Base-by-base conservation (phyloP, 2,797 vertebrate species). In the Eurystomus glaucurus region DNA sequence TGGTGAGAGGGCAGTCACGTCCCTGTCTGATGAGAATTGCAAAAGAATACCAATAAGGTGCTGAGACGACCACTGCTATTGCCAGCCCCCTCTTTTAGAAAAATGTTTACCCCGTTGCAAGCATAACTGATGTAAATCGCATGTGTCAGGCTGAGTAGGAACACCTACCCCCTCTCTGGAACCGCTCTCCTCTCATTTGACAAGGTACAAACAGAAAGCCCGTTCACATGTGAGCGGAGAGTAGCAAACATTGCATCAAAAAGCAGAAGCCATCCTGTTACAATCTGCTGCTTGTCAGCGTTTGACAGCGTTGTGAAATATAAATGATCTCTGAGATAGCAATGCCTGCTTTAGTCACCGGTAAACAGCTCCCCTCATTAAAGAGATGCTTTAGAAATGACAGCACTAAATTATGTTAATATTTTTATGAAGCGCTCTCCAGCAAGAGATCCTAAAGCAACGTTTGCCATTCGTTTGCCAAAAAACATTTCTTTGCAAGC, bases 221-320 rank as follows among this genome's bases (percentile, higher is more conserved):
- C 4, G 0, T 81, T 96, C 92, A 61, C n/a, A 83, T 81, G 80
- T 71, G 74, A 95, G 91, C 0, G 1, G 84, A 93, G 89, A 52
- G 83, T n/a, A 94, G 62, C 92, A 92, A 96, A 79, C 78, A 52
- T 55, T 85, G 94, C 85, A 95, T 97, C 83, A 91, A 96, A 97
- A 95, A 95, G 88, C 90, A 94, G 71, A 26, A 93, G 58, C 95
- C 78, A 80, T 91, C 88, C 94, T 97, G 85, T 75, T 93, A 93
- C 96, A 97, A 96, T 97, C 96, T 98, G 97, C 95, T 97, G 46
- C 95, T 93, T 97, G 97, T 97, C 97, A 97, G 92, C 85, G 41
- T 96, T 93, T 98, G 97, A 97, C 97, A 97, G 91, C 51, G 43
- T 84, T 95, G 96, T 96, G 97, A 98, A 98, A 98, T 94, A 96